These are phyloP conservation scores for Agrochola macilenta DNA, from an alignment of 2,888 invertebrate genomes.

Conservation along the genomic window DNA sequence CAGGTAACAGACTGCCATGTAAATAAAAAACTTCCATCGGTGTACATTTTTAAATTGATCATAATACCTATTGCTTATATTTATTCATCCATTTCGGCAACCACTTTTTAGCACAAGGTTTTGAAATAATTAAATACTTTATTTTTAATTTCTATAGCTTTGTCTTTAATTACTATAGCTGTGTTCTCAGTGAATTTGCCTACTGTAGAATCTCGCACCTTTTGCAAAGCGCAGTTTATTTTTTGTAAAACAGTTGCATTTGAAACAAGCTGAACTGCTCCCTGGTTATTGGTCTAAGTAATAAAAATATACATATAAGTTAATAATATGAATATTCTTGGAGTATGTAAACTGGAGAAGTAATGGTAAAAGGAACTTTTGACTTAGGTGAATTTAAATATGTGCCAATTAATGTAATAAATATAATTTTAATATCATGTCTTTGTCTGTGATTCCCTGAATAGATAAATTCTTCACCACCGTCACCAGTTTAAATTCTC, in stretches of 20 bases:
- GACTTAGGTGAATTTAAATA: neutral
- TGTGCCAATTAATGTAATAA: neutral
- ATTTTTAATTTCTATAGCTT: neutral
- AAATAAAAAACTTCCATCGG: neutral
- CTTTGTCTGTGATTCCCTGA: neutral
- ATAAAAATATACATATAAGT: slow-evolving; percentile 18
- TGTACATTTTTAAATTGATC: neutral
- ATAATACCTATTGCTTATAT: neutral
- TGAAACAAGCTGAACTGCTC: neutral
- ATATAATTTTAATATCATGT: neutral
- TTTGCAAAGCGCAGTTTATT: neutral
- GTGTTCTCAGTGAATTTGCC: neutral
- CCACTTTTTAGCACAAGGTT: neutral
- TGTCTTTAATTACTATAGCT: neutral
- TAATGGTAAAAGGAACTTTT: neutral
- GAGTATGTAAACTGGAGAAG: slow-evolving; percentile 30
- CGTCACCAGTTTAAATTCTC: slow-evolving; percentile 32
- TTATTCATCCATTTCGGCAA: neutral
- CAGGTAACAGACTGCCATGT: neutral
- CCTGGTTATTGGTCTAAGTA: slow-evolving; percentile 1
- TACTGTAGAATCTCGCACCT: neutral
- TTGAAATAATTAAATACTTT: neutral
- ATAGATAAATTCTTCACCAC: neutral
- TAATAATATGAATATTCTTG: slow-evolving; percentile 13
- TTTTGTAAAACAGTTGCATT: neutral